Evolutionary conservation across 2,113 vertebrate species (phyloP).

Genomic region (Globicephala melas): DNA sequence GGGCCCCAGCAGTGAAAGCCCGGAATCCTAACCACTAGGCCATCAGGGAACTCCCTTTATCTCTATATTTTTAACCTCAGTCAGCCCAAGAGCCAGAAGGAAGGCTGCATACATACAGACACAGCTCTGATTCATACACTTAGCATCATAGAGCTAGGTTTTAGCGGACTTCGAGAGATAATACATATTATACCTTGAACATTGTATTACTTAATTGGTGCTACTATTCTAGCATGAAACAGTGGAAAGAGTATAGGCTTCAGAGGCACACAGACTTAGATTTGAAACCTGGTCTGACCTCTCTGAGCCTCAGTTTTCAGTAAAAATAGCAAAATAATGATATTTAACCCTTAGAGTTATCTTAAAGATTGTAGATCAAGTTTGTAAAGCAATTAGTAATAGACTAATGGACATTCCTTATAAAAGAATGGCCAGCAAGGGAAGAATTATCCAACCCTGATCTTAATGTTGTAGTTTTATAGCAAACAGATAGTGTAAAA

Average conservation of each 20-base stretch:
- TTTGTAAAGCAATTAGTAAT: not conserved
- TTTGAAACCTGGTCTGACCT: not conserved
- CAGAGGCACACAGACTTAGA: not conserved
- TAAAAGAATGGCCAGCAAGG: constrained; percentile 68
- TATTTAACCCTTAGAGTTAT: not conserved
- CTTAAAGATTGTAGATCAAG: not conserved
- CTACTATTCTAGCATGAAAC: not conserved
- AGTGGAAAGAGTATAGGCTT: not conserved
- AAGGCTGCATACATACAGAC: not conserved
- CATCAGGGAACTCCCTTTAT: not conserved
- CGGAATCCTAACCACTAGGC: not conserved
- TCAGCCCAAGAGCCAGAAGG: not conserved
- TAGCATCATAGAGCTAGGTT: not conserved
- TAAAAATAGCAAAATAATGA: not conserved
- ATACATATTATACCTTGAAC: not conserved
- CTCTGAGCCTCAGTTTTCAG: not conserved
- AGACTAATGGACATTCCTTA: constrained; percentile 35
- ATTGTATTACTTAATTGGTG: not conserved
- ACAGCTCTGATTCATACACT: not conserved
- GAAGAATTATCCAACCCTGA: constrained; percentile 70
- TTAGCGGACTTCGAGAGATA: not conserved
- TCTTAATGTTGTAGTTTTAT: constrained; percentile 80
- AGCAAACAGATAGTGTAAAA: constrained; percentile 76
- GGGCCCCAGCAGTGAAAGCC: not conserved
- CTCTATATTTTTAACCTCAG: not conserved